These are phyloP conservation scores for Sebastes kiyomatsui DNA, from an alignment of 2,797 vertebrate species.

Conservation along the genomic window DNA sequence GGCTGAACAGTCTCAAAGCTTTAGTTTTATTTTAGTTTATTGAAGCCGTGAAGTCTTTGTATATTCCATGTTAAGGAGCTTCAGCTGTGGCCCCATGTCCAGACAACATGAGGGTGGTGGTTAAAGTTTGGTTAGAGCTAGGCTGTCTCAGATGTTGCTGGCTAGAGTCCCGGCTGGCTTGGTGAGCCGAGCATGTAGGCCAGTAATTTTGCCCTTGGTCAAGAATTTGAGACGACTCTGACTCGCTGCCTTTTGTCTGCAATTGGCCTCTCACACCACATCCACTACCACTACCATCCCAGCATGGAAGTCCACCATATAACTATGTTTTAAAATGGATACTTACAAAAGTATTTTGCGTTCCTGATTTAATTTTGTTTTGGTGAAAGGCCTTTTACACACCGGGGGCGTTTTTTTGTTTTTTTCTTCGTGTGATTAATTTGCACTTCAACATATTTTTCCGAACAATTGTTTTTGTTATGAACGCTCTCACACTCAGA, in stretches of 20 bases:
- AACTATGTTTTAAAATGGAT: not conserved
- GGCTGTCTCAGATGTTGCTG: not conserved
- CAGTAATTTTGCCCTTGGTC: not conserved
- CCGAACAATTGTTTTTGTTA: no score
- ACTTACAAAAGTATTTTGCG: not conserved
- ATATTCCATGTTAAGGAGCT: not conserved
- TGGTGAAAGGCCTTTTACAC: no score
- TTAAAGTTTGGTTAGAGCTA: constrained; percentile 4
- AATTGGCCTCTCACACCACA: not conserved
- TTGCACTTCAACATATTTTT: no score
- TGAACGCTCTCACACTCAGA: no score
- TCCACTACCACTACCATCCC: no score
- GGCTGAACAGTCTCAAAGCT: not conserved
- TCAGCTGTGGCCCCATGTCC: not conserved
- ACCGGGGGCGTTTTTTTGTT: no score
- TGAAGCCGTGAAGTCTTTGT: not conserved
- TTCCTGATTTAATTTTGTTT: not conserved
- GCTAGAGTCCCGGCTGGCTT: not conserved
- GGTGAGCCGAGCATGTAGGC: not conserved
- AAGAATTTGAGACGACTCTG: not conserved
- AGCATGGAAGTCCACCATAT: not conserved
- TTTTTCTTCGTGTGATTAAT: no score
- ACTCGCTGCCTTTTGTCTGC: not conserved
- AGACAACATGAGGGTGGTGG: not conserved
- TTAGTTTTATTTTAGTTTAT: not conserved